Conservation (phyloP, 2,113 vertebrate species). For the Bagarius yarrelli region DNA sequence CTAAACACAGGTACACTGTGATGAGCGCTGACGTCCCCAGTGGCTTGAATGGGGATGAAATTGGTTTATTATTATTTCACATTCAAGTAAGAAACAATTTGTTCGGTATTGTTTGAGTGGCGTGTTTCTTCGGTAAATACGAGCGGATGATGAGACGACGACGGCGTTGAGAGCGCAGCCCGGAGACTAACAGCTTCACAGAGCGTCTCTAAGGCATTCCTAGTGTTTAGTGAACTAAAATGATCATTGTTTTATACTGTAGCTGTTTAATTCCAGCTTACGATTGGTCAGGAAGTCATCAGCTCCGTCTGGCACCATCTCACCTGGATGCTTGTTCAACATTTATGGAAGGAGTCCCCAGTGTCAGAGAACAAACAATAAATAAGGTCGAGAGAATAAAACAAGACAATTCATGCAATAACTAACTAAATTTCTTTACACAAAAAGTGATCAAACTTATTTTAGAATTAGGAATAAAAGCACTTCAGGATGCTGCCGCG, state of each 20-base stretch:
- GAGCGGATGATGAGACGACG: constrained; percentile 36
- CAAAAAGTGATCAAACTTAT: too few species aligned
- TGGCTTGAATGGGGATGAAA: constrained; percentile 49
- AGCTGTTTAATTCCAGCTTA: background rate
- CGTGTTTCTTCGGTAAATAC: constrained; percentile 31
- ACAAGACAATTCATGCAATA: too few species aligned
- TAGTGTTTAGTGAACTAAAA: background rate
- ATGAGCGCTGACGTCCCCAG: constrained; percentile 34
- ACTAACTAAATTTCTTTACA: too few species aligned
- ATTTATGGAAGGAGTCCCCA: too few species aligned
- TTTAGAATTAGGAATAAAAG: too few species aligned
- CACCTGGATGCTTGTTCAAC: too few species aligned
- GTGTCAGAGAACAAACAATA: too few species aligned
- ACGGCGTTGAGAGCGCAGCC: background rate
- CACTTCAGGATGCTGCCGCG: too few species aligned
- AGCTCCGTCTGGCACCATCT: background rate
- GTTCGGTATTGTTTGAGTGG: constrained; percentile 45
- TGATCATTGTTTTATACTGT: too few species aligned
- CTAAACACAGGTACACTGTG: constrained; percentile 44
- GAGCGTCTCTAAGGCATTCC: background rate
- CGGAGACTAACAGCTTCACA: background rate
- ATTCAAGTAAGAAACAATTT: constrained; percentile 54
- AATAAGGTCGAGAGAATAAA: too few species aligned
- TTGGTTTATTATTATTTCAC: constrained; percentile 45
- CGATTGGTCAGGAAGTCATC: background rate